Percentiles rank a stretch among this genome's conserved stretches.
Conservation (phyloP, 2,113 vertebrate genomes). For the Apodemus speciosus region DNA sequence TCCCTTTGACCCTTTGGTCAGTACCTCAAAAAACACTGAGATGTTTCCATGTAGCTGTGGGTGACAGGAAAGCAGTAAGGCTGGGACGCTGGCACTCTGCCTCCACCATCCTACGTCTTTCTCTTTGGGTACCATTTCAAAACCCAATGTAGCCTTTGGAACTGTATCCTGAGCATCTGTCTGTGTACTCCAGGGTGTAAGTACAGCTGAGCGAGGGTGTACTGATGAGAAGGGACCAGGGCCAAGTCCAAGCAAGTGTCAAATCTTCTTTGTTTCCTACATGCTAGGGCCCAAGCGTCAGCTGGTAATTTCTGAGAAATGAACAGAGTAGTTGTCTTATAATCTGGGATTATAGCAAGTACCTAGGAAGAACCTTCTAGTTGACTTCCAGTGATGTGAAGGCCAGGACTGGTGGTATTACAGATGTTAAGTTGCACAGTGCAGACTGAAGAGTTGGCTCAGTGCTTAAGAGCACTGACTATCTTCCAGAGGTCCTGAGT, state of each 20-base stretch:
- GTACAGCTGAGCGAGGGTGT: not conserved
- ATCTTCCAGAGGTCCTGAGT: too few relatives aligned
- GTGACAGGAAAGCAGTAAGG: not conserved
- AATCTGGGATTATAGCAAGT: not conserved
- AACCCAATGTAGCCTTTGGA: conserved; percentile 9
- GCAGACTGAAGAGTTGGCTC: too few relatives aligned
- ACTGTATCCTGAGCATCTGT: not conserved
- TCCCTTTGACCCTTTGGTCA: not conserved
- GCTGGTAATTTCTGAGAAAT: not conserved
- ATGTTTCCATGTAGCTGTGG: not conserved
- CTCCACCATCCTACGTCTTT: not conserved
- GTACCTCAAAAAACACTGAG: not conserved
- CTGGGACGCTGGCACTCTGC: not conserved
- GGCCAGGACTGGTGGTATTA: not conserved
- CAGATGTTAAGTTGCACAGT: not conserved
- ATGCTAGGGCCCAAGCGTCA: not conserved
- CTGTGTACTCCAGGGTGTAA: not conserved
- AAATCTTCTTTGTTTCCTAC: not conserved
- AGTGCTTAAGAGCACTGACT: too few relatives aligned
- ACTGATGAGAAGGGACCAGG: not conserved
- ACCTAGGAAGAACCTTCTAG: not conserved
- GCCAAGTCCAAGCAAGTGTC: not conserved
- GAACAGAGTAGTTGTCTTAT: not conserved
- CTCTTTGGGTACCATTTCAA: conserved; percentile 44
- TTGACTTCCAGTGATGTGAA: not conserved